Evolutionary conservation across 2,113 vertebrate genomes (phyloP).

Genomic region (Trachemys scripta): DNA sequence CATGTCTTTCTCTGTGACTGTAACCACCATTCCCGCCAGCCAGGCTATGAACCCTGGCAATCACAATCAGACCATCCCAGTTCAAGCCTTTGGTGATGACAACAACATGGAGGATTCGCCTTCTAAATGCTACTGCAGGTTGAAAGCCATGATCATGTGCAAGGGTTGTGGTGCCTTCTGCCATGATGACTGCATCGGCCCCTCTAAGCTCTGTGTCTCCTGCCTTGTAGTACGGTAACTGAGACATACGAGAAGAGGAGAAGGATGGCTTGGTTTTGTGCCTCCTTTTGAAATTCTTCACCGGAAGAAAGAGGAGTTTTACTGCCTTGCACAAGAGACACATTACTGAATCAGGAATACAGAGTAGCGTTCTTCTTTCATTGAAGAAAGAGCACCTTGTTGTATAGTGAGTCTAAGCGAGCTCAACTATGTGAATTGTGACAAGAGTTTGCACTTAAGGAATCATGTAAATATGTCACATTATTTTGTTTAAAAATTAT

Average conservation of each 20-base stretch:
- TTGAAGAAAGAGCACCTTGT: constrained; percentile 84
- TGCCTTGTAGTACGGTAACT: constrained; percentile 95
- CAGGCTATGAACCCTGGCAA: constrained; percentile 75
- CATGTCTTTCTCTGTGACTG: constrained; percentile 98
- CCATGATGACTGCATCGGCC: constrained; percentile 98
- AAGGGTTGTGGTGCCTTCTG: constrained; percentile 98
- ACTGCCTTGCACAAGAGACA: constrained; percentile 75
- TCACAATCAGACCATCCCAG: constrained; percentile 84
- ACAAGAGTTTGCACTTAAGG: constrained; percentile 93
- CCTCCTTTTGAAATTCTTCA: not conserved
- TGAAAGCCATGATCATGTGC: constrained; percentile 99
- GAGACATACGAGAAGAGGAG: accelerated
- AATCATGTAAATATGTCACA: constrained; percentile 87
- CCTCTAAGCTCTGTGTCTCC: constrained; percentile 97
- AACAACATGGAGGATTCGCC: constrained; percentile 86
- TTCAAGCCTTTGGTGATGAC: constrained; percentile 88
- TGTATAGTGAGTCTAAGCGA: constrained; percentile 80
- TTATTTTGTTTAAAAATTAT: constrained; percentile 80
- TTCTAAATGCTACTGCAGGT: constrained; percentile 96
- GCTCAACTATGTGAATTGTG: constrained; percentile 83
- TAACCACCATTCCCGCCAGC: constrained; percentile 92
- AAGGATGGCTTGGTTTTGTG: not conserved
- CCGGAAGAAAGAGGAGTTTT: constrained; percentile 69
- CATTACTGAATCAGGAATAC: constrained; percentile 77
- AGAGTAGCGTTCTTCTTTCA: constrained; percentile 71